Evolutionary conservation across 2,797 vertebrate species (phyloP), one percentile per base, ranked within the genome.

Genomic region (Argyrosomus regius): DNA sequence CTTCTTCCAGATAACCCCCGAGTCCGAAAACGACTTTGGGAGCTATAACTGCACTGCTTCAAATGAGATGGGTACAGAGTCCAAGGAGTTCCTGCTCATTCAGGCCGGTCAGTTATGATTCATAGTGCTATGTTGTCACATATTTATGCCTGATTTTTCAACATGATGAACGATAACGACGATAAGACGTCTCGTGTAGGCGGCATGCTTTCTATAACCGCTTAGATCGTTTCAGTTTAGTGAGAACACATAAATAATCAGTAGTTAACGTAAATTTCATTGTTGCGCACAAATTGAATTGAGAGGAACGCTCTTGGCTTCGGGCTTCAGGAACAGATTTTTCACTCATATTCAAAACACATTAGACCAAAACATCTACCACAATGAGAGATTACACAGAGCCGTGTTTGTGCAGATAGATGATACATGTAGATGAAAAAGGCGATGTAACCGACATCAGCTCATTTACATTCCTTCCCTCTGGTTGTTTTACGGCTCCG

Each of bases 11-110:
- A 96, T 99, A 86, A 98, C 96, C 18, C 97, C 98, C 0, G 96
- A 98, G 87, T 98, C 97, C 3, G 98, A 99, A 90, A 98, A 97
- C 43, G 98, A 99, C 89, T 99, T 98, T 90, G 98, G 98, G 78
- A 99, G 97, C 95, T 99, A 99, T 88, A 99, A 99, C 95, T 99
- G 98, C 90, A 97, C 97, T 0, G 98, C 97, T 0, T 97, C 98
- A 84, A 99, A 99, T 77, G 96, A 97, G 89, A 97, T 99, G 17
- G 98, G 98, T 35, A 97, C 97, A 10, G 98, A 99, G 88, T 98
- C 97, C 82, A 96, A 97, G 60, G 98, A 99, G 93, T 99, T 99
- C 93, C 96, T 99, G 86, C 96, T 99, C 57, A 98, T 99, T 84
- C 97, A 98, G 94, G 98, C 98, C 72, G 98, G 98, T 99, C 81